phyloP scores from a whole-genome alignment of 2,113 vertebrate species.

The Galemys pyrenaicus region DNA sequence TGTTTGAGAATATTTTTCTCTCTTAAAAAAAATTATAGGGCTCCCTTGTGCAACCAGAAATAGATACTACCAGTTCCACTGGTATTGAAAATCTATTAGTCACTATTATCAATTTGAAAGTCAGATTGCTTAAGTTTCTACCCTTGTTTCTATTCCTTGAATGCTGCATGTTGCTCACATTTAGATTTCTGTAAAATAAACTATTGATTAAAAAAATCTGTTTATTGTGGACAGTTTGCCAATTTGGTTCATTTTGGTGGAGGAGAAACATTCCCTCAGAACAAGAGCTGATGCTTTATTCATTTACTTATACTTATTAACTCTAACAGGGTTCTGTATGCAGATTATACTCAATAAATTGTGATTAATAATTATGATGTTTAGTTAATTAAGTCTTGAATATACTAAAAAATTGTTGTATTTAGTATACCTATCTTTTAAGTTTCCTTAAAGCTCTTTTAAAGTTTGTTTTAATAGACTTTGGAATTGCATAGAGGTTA shows the following conservation, averaged over 20 bases:
- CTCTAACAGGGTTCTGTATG: neutral
- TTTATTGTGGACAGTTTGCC: neutral
- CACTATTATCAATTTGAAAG: neutral
- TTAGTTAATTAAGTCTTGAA: neutral
- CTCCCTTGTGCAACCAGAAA: conserved; percentile 27
- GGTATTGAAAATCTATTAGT: conserved; percentile 29
- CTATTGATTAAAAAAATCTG: neutral
- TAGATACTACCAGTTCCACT: neutral
- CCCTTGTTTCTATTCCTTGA: neutral
- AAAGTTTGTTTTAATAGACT: neutral
- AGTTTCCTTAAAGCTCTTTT: neutral
- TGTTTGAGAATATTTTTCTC: conserved; percentile 49
- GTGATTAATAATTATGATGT: neutral
- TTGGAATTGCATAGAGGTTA: neutral
- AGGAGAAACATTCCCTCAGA: neutral
- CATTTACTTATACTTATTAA: conserved; percentile 22
- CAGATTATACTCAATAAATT: neutral
- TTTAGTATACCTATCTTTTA: neutral
- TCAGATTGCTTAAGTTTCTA: neutral
- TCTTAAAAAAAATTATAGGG: neutral
- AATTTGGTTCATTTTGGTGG: neutral
- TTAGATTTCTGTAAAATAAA: conserved; percentile 29
- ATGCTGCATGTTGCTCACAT: neutral
- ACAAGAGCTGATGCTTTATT: neutral
- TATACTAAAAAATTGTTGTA: neutral